Base-by-base conservation (phyloP, 2,888 invertebrate species). In the Drosophila pseudotalamancana region DNA sequence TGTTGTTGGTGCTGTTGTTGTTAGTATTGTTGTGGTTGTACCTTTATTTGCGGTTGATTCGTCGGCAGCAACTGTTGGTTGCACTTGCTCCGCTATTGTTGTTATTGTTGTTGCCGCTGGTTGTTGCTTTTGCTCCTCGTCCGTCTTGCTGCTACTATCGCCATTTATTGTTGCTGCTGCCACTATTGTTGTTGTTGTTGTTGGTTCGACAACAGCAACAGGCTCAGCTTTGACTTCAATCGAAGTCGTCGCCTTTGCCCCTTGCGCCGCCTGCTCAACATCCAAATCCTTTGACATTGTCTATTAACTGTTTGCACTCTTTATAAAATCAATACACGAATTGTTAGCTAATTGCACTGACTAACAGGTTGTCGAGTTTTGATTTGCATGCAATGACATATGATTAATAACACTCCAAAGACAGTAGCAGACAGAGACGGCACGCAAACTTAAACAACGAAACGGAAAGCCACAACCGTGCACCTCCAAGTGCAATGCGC, bases 401-500 rank as follows among this genome's bases (percentile, higher is more conserved):
- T 46, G 32, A 32, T 16, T 18, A 14, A 32, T 40, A 46, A 31
- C 27, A 25, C 31, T 43, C 31, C 6, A 46, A 32, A 23, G 32
- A 54, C 54, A 35, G 12, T 6, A 27, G 18, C 37, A 37, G 16
- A 51, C 34, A 48, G 48, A 32, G n/a, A 51, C 46, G 46, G 18
- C 14, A 19, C 32, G 31, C 35, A 12, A 32, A 14, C 3, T 12
- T 1, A 5, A 29, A 12, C 1, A 25, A 29, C 4, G n/a, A 4
- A 14, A 21, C 3, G 32, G 14, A 32, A 23, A 53, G 6, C 60
- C 50, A 75, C 72, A 69, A 77, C 86, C 67, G 70, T 54, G 46
- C 77, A 77, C 81, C 77, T 73, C 61, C 76, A 78, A 87, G 87
- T 80, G 80, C 86, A 74, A 79, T 77, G 77, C 84, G 72, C 88